A percentile compares a stretch with the other conserved stretches of the same genome.
Evolutionary conservation across 2,797 vertebrate genomes (phyloP).

Genomic region (Trichosurus vulpecula): DNA sequence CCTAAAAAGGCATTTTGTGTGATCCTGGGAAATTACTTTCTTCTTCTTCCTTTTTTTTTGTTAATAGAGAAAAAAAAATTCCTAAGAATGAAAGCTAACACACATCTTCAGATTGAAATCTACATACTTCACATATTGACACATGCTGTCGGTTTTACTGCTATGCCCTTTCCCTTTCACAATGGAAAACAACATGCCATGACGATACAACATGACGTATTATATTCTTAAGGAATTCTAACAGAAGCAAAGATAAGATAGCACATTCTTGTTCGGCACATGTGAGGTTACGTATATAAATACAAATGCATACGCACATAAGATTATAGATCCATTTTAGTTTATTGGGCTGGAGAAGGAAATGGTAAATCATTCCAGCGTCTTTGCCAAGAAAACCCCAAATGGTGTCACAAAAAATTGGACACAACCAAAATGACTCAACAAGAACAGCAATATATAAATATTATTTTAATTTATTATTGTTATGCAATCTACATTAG

Average conservation of each 20-base stretch:
- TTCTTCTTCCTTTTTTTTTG: slow-evolving; percentile 23
- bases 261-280: background rate
- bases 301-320: background rate
- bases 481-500: background rate
- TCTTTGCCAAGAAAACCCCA: background rate
- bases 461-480: background rate
- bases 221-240: slow-evolving; percentile 77
- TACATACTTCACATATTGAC: slow-evolving; percentile 71
- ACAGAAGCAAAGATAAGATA: slow-evolving; percentile 74
- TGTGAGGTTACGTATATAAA: background rate
- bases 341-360: background rate
- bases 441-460: background rate
- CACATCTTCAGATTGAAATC: slow-evolving; percentile 77
- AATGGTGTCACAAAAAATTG: background rate
- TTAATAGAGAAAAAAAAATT: slow-evolving; percentile 56
- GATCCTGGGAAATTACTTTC: slow-evolving; percentile 32
- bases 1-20: slow-evolving; percentile 37
- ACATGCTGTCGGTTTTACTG: slow-evolving; percentile 81
- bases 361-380: background rate
- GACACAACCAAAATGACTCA: background rate
- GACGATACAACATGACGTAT: slow-evolving; percentile 76
- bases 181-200: slow-evolving; percentile 74
- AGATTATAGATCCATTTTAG: background rate
- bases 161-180: slow-evolving; percentile 77
- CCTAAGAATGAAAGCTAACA: slow-evolving; percentile 76